Conservation (phyloP, 53 echinoderm and acorn worm genomes). For the Zoroaster sp. region DNA sequence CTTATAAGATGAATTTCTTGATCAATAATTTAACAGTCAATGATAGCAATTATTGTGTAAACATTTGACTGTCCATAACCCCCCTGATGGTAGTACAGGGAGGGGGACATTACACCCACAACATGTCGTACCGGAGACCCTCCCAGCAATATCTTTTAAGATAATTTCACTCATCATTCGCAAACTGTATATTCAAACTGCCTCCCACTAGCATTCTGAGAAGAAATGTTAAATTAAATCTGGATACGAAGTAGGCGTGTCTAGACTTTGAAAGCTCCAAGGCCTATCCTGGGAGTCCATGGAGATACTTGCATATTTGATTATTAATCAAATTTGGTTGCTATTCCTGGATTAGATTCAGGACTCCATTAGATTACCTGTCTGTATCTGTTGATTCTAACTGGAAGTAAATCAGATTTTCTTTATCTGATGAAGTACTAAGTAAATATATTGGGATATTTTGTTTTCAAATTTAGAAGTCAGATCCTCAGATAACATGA, state of each 20-base stretch:
- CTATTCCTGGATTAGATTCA: not conserved
- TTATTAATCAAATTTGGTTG: not conserved
- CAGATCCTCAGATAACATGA: too few species aligned
- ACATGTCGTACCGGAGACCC: too few species aligned
- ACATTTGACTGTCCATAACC: too few species aligned
- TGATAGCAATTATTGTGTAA: too few species aligned
- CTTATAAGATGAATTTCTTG: too few species aligned
- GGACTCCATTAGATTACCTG: not conserved
- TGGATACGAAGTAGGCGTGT: not conserved
- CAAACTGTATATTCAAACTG: too few species aligned
- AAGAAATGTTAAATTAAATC: not conserved
- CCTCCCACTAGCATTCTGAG: not conserved
- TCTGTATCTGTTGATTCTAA: conserved; percentile 9
- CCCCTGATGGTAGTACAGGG: too few species aligned
- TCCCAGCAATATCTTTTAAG: too few species aligned
- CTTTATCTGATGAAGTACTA: not conserved
- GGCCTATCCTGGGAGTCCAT: not conserved
- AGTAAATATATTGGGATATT: not conserved
- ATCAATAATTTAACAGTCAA: too few species aligned
- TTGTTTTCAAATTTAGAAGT: too few species aligned
- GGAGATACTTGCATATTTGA: not conserved
- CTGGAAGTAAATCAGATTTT: not conserved
- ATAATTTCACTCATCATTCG: too few species aligned
- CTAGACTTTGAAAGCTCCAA: not conserved
- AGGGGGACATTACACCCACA: too few species aligned